Evolutionary conservation across 2,113 vertebrate species (phyloP).

Genomic region (Nothoprocta perdicaria): DNA sequence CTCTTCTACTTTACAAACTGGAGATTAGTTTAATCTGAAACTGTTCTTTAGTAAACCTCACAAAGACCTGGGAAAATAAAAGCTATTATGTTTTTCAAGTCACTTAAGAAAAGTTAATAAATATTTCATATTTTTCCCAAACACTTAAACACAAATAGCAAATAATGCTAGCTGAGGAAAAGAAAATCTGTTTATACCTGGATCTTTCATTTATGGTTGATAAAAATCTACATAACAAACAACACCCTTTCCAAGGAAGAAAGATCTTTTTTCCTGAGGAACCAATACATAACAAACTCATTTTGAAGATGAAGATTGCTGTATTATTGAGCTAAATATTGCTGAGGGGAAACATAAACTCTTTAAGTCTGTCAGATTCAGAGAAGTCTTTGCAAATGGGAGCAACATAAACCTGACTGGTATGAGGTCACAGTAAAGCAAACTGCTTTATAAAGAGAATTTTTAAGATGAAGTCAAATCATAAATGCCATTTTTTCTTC

Average conservation of each 20-base stretch:
- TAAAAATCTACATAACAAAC: conserved; percentile 38
- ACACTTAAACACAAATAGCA: not conserved
- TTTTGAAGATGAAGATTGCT: conserved; percentile 16
- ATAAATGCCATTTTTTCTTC: not conserved
- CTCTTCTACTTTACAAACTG: not conserved
- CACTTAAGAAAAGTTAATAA: not conserved
- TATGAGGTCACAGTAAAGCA: not conserved
- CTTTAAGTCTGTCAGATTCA: conserved; percentile 10
- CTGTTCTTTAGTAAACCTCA: not conserved
- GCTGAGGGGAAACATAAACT: conserved; percentile 19
- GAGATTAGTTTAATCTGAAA: conserved; percentile 15
- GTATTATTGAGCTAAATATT: conserved; percentile 12
- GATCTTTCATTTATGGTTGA: not conserved
- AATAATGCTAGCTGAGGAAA: not conserved
- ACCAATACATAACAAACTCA: not conserved
- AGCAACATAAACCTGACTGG: not conserved
- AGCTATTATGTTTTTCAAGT: not conserved
- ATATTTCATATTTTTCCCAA: not conserved
- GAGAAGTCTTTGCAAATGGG: not conserved
- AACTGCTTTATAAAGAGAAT: not conserved
- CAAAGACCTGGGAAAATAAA: not conserved
- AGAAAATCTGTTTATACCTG: conserved; percentile 18
- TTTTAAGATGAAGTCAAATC: not conserved
- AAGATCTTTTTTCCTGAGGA: not conserved
- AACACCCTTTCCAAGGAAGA: not conserved